phyloP scores from a whole-genome alignment of 2,113 vertebrate genomes.

The Dinomys branickii region DNA sequence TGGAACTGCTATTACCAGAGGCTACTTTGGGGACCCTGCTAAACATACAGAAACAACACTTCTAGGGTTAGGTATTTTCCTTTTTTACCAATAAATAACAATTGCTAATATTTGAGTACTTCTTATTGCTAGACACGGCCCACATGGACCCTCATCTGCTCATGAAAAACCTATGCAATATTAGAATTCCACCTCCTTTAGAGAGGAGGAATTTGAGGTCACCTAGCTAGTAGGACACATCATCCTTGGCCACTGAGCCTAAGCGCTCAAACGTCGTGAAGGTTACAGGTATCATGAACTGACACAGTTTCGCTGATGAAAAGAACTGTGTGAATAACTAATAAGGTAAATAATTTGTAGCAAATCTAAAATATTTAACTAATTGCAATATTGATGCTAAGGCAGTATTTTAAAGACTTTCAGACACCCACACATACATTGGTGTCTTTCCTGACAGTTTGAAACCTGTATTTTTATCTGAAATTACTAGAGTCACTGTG shows the following conservation, averaged over 20 bases:
- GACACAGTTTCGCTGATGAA: not conserved
- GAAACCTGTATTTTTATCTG: not conserved
- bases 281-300: not conserved
- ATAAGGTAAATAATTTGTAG: not conserved
- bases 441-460: not conserved
- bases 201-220: not conserved
- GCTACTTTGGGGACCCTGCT: not conserved
- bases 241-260: not conserved
- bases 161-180: not conserved
- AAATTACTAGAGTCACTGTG: not conserved
- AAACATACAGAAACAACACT: constrained; percentile 21
- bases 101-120: not conserved
- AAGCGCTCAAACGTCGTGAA: not conserved
- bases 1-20: constrained; percentile 5
- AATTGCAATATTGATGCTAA: not conserved
- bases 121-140: not conserved
- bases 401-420: not conserved
- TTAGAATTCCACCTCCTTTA: constrained; percentile 4
- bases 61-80: not conserved
- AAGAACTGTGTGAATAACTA: not conserved
- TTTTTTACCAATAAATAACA: not conserved
- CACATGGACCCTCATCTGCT: not conserved
- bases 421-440: not conserved
- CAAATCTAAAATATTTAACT: not conserved
- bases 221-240: not conserved